phyloP scores from a whole-genome alignment of 64 coral and sea anemone genomes.

The Catalaphyllia jardinei region DNA sequence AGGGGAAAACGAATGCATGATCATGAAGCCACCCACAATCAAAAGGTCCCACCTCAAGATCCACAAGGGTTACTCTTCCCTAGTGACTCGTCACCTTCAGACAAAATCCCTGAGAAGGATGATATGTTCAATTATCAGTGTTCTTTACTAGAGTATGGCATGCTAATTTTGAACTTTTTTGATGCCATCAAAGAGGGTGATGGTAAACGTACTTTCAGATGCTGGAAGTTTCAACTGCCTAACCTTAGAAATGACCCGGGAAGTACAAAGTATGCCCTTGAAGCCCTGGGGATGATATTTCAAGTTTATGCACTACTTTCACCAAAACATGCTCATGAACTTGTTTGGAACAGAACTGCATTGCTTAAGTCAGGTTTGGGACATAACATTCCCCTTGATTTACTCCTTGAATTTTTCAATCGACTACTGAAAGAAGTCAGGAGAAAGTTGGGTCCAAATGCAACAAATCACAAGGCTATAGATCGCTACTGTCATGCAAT shows the following conservation, averaged over 20 bases:
- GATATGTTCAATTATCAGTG: slow-evolving; percentile 82
- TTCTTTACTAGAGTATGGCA: slow-evolving; percentile 75
- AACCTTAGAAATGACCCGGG: slow-evolving; percentile 59
- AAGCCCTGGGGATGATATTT: slow-evolving; percentile 58
- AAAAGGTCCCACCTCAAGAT: slow-evolving; percentile 7
- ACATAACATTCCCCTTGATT: slow-evolving; percentile 82
- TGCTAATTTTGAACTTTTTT: slow-evolving; percentile 82
- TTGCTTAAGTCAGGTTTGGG: slow-evolving; percentile 49
- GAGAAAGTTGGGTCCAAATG: slow-evolving; percentile 75
- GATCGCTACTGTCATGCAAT: slow-evolving; percentile 68
- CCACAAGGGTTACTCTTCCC: slow-evolving; percentile 36
- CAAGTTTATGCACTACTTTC: slow-evolving; percentile 68
- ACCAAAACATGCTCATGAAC: slow-evolving; percentile 62
- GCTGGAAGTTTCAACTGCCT: slow-evolving; percentile 70
- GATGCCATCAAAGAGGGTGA: slow-evolving; percentile 77
- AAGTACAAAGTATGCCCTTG: slow-evolving; percentile 62
- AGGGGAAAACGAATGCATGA: slow-evolving; percentile 59
- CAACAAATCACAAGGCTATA: slow-evolving; percentile 44
- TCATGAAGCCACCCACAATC: slow-evolving; percentile 66
- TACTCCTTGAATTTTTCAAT: slow-evolving; percentile 72
- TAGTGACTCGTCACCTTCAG: slow-evolving; percentile 14
- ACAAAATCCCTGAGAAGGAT: slow-evolving; percentile 51
- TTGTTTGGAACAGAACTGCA: slow-evolving; percentile 74
- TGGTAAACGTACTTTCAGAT: slow-evolving; percentile 63
- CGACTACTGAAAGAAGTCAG: slow-evolving; percentile 64